These are phyloP conservation scores for Xestia xanthographa DNA, from an alignment of 2,888 invertebrate genomes.

Conservation along the genomic window DNA sequence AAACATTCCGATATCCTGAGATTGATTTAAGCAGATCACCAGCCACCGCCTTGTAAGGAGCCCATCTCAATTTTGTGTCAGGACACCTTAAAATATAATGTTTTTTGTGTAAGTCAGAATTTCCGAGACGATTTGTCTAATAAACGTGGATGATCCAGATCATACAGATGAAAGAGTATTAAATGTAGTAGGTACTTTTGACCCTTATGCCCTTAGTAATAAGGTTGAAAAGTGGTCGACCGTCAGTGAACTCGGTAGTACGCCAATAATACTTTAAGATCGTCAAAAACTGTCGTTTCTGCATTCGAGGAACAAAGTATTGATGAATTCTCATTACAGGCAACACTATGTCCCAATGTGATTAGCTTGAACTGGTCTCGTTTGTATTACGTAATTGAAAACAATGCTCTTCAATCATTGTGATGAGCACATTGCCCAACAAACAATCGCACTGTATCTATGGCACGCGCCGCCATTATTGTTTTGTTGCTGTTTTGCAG, in stretches of 20 bases:
- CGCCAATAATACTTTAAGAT: background rate
- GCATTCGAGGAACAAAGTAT: background rate
- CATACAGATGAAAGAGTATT: too few species aligned
- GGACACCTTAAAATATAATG: background rate
- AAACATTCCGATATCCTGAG: slow-evolving; percentile 3
- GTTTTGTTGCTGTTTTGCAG: slow-evolving; percentile 56
- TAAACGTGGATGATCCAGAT: too few species aligned
- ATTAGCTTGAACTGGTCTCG: slow-evolving; percentile 19
- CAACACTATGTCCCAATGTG: slow-evolving; percentile 23
- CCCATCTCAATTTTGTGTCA: background rate
- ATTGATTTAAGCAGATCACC: slow-evolving; percentile 3
- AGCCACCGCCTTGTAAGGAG: background rate
- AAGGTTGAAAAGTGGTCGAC: too few species aligned
- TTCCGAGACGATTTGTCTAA: too few species aligned
- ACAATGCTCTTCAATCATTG: slow-evolving; percentile 58
- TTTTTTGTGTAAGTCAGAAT: background rate
- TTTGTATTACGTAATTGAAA: slow-evolving; percentile 51
- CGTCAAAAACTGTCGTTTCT: background rate
- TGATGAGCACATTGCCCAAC: slow-evolving; percentile 58
- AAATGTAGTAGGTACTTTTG: too few species aligned
- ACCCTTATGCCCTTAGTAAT: too few species aligned
- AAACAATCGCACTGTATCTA: slow-evolving; percentile 47
- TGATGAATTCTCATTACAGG: slow-evolving; percentile 26
- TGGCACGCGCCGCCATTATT: slow-evolving; percentile 47
- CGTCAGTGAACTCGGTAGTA: background rate